These are phyloP conservation scores for Sus scrofa DNA, from an alignment of 2,113 vertebrate species.

Conservation along the genomic window DNA sequence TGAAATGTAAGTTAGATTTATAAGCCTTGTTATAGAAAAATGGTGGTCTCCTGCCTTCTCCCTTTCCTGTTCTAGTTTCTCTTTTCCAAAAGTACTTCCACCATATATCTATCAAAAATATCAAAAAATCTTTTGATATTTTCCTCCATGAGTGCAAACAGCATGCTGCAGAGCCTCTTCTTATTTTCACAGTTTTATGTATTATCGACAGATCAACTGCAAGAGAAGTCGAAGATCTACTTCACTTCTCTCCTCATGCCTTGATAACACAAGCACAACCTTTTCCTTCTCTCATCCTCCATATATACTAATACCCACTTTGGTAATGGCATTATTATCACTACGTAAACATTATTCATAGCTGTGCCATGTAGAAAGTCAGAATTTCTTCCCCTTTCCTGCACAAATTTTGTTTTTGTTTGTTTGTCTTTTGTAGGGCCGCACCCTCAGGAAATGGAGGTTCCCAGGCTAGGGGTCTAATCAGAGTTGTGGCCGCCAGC, in stretches of 20 bases:
- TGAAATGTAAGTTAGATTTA: background rate
- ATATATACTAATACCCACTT: background rate
- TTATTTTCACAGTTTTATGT: background rate
- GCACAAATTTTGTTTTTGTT: background rate
- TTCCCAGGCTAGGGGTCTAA: too few species aligned
- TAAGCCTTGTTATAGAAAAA: background rate
- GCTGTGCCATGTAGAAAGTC: background rate
- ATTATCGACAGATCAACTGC: background rate
- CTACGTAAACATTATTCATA: background rate
- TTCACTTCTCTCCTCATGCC: background rate
- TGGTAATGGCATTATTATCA: background rate
- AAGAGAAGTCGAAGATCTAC: background rate
- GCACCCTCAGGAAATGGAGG: too few species aligned
- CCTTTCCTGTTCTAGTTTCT: background rate
- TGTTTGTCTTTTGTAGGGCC: too few species aligned
- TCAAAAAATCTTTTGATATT: constrained; percentile 20
- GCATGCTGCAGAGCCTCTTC: background rate
- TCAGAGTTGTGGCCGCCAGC: too few species aligned
- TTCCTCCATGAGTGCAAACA: background rate
- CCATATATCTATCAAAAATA: too few species aligned
- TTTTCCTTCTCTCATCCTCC: background rate
- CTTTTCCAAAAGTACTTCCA: background rate
- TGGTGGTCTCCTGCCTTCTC: background rate
- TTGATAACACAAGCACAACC: background rate
- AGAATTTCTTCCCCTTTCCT: constrained; percentile 16